Base-by-base conservation (phyloP, 2,888 invertebrate genomes). In the Lingula anatina region DNA sequence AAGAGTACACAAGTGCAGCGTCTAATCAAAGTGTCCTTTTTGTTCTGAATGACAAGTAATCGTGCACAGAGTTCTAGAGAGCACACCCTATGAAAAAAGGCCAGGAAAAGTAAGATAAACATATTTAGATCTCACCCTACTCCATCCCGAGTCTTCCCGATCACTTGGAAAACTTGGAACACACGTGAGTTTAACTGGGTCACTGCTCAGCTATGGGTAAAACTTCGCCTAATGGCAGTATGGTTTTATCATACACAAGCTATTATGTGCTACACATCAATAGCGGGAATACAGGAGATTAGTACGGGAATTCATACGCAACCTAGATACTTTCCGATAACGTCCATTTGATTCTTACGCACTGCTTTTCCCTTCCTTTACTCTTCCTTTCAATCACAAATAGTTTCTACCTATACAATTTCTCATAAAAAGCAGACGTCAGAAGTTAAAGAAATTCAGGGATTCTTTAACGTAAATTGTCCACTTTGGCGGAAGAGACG, bases 221-320 rank as follows among this genome's bases (percentile, higher is more conserved):
- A 64, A 66, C 59, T 69, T 68, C 66, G 63, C 64, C 61, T 61
- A 61, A 63, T 62, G 68, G 69, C 70, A 70, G 70, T 72, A 73
- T 73, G 73, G 71, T 66, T 71, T 70, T 70, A 71, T 68, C 68
- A 69, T 66, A 67, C 64, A 71, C 65, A 65, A 61, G 64, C 66
- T 71, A 70, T 70, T 72, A 69, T 71, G 62, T 66, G 65, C 63
- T 65, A 66, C 69, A 69, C 68, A 68, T 70, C 71, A 68, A 64
- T 71, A 70, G 73, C 73, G 71, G 71, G 71, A 72, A 72, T 67
- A 73, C 68, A 65, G 59, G 63, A 68, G 61, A 62, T 60, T 64
- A 66, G 60, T 56, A 55, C 59, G 55, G 53, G 56, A 60, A 71
- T 73, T 69, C 68, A 65, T 71, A 62, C 71, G 71, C 71, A 55